Conservation (phyloP, 1,140 invertebrate genomes). For the Heterodera carotae region DNA sequence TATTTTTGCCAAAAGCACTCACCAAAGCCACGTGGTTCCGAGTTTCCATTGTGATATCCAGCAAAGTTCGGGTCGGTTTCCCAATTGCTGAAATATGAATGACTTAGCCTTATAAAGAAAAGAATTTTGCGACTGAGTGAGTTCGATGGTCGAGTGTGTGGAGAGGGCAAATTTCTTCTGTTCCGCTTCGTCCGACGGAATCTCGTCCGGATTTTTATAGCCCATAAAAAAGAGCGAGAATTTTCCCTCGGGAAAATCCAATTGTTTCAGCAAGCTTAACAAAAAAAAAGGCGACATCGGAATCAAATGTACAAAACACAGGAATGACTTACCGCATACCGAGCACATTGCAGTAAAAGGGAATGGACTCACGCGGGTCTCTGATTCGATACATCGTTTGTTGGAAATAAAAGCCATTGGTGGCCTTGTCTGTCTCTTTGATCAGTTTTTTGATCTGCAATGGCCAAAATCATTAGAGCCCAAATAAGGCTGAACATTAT, state of each 20-base stretch:
- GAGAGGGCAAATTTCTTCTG: conserved; percentile 77
- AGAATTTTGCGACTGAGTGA: conserved; percentile 79
- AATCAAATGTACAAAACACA: neutral
- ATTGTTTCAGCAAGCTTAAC: conserved; percentile 76
- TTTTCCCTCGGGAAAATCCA: conserved; percentile 84
- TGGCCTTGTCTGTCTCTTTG: conserved; percentile 42
- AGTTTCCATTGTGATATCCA: conserved; percentile 84
- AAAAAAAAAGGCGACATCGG: conserved; percentile 33
- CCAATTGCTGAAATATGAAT: conserved; percentile 78
- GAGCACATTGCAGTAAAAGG: conserved; percentile 85
- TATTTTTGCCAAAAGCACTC: neutral
- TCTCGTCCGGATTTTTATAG: conserved; percentile 77
- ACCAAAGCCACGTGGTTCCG: conserved; percentile 85
- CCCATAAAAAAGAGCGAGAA: conserved; percentile 92
- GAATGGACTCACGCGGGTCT: conserved; percentile 77
- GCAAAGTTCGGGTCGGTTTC: conserved; percentile 76
- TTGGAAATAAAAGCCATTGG: conserved; percentile 84
- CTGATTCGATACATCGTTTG: conserved; percentile 95
- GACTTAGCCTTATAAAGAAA: conserved; percentile 18
- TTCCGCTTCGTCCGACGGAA: conserved; percentile 74
- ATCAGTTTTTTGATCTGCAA: conserved; percentile 44
- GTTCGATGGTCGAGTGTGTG: conserved; percentile 83
- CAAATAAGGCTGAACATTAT: no score
- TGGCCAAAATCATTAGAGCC: neutral
- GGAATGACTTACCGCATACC: conserved; percentile 75